These are phyloP conservation scores for Parauchenoglanis punctatus DNA, from an alignment of 2,797 vertebrate genomes.

Conservation along the genomic window DNA sequence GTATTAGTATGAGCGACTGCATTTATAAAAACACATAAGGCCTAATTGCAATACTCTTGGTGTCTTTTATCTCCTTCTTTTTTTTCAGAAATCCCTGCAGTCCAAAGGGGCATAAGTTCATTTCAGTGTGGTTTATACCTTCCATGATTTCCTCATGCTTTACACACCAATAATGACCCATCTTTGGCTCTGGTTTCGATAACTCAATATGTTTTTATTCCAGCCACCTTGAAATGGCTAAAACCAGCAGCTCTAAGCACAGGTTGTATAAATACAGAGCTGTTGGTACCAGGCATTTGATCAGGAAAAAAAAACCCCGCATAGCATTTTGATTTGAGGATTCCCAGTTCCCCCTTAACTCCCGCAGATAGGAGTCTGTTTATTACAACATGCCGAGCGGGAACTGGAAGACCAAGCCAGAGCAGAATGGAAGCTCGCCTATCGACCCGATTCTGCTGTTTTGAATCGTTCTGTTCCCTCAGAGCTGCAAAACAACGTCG, in stretches of 20 bases:
- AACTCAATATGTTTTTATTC: conserved; percentile 65
- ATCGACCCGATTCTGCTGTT: conserved; percentile 61
- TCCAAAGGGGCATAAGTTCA: not conserved
- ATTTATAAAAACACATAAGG: not conserved
- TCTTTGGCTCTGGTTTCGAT: conserved; percentile 53
- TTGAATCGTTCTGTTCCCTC: conserved; percentile 60
- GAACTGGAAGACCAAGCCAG: conserved; percentile 46
- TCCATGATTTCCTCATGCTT: conserved; percentile 39
- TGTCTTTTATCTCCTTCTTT: not conserved
- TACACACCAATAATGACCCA: conserved; percentile 27
- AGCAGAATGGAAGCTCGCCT: conserved; percentile 55
- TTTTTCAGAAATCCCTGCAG: not conserved
- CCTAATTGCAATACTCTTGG: not conserved
- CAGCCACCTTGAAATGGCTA: conserved; percentile 58
- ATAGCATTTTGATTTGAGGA: conserved; percentile 64
- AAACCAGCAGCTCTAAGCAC: conserved; percentile 42
- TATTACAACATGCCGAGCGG: conserved; percentile 60
- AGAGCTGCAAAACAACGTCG: conserved; percentile 59
- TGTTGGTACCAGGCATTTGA: conserved; percentile 74
- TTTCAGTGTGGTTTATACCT: conserved; percentile 40
- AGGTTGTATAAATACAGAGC: conserved; percentile 70
- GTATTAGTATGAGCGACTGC: conserved; percentile 2
- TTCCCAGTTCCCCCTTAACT: conserved; percentile 61
- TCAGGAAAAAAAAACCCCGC: conserved; percentile 56
- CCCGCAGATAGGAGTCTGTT: conserved; percentile 64